Conservation (phyloP, 2,888 invertebrate species). For the Volucella inanis region DNA sequence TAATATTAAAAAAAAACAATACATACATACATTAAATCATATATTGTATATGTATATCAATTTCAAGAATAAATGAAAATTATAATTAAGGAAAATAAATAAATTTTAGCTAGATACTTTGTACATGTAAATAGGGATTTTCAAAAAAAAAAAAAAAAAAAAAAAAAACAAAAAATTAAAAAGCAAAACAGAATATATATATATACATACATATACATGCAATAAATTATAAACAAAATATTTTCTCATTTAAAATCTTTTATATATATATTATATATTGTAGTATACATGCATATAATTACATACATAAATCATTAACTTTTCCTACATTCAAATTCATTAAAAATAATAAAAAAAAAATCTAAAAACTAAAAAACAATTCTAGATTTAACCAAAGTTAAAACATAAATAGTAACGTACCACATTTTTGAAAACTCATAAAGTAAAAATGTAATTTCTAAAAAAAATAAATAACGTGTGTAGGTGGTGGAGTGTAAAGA, state of each 20-base stretch:
- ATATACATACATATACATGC: slow-evolving; percentile 15
- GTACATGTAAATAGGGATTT: slow-evolving; percentile 69
- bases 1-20: slow-evolving; percentile 32
- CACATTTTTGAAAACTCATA: slow-evolving; percentile 49
- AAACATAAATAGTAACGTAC: slow-evolving; percentile 38
- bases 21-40: slow-evolving; percentile 5
- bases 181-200: slow-evolving; percentile 58
- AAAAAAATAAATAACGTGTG: slow-evolving; percentile 4
- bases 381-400: slow-evolving; percentile 51
- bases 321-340: slow-evolving; percentile 71
- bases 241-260: too few relatives aligned
- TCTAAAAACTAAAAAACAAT: slow-evolving; percentile 5
- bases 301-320: slow-evolving; percentile 44
- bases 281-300: not conserved
- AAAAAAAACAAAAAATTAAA: slow-evolving; percentile 10
- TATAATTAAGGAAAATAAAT: slow-evolving; percentile 6
- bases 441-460: slow-evolving; percentile 5
- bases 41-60: slow-evolving; percentile 21
- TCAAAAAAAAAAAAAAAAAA: slow-evolving; percentile 39
- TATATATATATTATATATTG: slow-evolving; percentile 9
- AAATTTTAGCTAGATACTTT: slow-evolving; percentile 67
- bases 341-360: slow-evolving; percentile 33
- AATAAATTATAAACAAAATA: too few relatives aligned
- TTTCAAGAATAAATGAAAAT: slow-evolving; percentile 27
- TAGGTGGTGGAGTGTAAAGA: slow-evolving; percentile 41